Evolutionary conservation across 2,888 invertebrate genomes (phyloP).

Genomic region (Drosophila diplacantha): DNA sequence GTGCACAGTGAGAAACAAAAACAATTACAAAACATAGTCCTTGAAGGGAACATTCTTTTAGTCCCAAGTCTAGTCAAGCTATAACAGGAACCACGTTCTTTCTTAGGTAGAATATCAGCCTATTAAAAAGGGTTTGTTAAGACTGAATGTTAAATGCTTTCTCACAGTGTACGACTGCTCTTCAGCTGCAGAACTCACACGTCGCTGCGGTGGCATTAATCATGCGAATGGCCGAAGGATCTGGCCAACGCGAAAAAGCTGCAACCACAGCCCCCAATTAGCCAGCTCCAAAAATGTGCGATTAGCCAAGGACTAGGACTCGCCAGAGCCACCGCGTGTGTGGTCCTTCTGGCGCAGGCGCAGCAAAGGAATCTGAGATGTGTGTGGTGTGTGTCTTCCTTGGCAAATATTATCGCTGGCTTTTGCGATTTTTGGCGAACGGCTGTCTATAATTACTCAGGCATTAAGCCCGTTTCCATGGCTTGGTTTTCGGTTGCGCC

Average conservation of each 20-base stretch:
- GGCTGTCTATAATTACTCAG: conserved; percentile 62
- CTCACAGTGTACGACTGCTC: conserved; percentile 30
- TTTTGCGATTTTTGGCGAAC: conserved; percentile 40
- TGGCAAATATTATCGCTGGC: conserved; percentile 4
- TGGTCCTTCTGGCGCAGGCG: conserved; percentile 41
- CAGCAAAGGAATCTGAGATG: conserved; percentile 16
- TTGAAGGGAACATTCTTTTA: too few relatives aligned
- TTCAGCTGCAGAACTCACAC: conserved; percentile 68
- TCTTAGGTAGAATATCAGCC: neutral
- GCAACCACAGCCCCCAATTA: conserved; percentile 34
- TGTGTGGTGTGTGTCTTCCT: neutral
- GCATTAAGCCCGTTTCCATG: conserved; percentile 67
- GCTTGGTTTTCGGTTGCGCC: conserved; percentile 67
- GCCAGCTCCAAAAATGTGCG: conserved; percentile 32
- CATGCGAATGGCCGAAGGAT: conserved; percentile 47
- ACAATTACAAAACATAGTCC: too few relatives aligned
- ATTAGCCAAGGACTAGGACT: conserved; percentile 50
- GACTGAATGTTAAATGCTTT: neutral
- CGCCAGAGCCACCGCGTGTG: conserved; percentile 34
- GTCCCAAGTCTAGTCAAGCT: neutral
- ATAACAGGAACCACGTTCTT: neutral
- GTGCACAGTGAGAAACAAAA: conserved; percentile 4
- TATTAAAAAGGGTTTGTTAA: too few relatives aligned
- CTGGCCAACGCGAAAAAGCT: conserved; percentile 16
- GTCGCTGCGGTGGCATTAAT: conserved; percentile 69